Conservation (phyloP, 2,888 invertebrate genomes). For the Macaria liturata region DNA sequence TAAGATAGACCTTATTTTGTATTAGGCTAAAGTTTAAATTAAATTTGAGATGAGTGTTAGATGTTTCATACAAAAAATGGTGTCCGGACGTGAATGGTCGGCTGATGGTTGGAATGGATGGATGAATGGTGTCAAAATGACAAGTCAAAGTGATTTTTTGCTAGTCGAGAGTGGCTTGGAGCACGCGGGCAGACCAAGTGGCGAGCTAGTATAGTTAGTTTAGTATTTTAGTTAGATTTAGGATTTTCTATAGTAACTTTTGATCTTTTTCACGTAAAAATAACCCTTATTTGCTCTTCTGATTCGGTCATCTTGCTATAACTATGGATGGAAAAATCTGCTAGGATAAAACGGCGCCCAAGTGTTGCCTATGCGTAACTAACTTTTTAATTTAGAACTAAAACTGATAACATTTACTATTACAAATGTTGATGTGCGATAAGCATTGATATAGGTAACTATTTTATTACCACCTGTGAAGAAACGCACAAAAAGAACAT, state of each 20-base stretch:
- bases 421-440: background rate
- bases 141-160: conserved; percentile 73
- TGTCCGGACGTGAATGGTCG: conserved; percentile 52
- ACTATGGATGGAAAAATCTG: no score
- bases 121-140: conserved; percentile 80
- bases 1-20: conserved; percentile 39
- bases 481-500: conserved; percentile 8
- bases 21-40: conserved; percentile 31
- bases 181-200: conserved; percentile 46
- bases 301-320: no score
- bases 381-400: no score
- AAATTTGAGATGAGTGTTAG: background rate
- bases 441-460: conserved; percentile 34
- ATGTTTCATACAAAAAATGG: conserved; percentile 41
- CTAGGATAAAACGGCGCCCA: no score
- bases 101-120: conserved; percentile 45
- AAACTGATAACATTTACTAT: no score
- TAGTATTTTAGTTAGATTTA: no score
- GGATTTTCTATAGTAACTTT: no score
- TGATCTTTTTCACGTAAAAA: no score
- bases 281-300: no score
- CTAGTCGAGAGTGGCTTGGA: conserved; percentile 43
- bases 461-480: background rate
- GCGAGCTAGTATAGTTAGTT: conserved; percentile 21
- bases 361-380: no score